Evolutionary conservation across 1,140 invertebrate genomes (phyloP), one percentile per base, ranked within the genome.

Genomic region (Micrasema minimum): DNA sequence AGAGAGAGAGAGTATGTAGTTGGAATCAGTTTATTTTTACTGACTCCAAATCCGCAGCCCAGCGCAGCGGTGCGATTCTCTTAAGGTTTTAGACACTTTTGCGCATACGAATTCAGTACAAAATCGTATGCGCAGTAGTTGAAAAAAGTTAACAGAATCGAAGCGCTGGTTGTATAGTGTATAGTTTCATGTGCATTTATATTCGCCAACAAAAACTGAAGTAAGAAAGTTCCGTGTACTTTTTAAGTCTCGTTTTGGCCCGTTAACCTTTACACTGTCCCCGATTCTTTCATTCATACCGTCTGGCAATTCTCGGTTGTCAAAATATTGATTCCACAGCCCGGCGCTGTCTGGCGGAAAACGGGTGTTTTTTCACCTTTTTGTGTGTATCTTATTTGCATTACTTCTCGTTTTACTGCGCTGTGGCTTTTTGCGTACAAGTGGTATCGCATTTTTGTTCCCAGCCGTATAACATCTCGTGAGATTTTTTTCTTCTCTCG

Each of bases 251-350:
- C 55, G 55, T 59, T 59, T 35, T 38, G 55, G 35, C 55, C 55
- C 55, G 18, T 41, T 59, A 59, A 41, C 55, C 35, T 59, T 59
- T 59, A 3, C 53, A 38, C 55, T 59, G 55, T 22, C 35, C 35
- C 55, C 16, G 14, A 59, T 59, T 59, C 18, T 31, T 31, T 31
- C 26, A 31, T 31, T 31, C 26, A 4, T 31, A 7, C 26, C 26
- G 26, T 31, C 26, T 31, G 26, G 26, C 26, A 31, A 14, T 18
- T 51, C 6, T 6, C 20, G 11, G 7, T 20, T 51, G 20, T 23
- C 16, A 51, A 51, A 51, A 51, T 20, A 51, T 22, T 10, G 6
- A 23, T 51, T 51, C 20, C 22, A 51, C 16, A 51, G 22, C 48
- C 14, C 43, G n/a, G n/a, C 16, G 3, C 43, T 6, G n/a, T 12